A percentile compares a stretch with the other conserved stretches of the same genome.
Evolutionary conservation across 2,888 invertebrate species (phyloP).

Genomic region (Orthosia cruda): DNA sequence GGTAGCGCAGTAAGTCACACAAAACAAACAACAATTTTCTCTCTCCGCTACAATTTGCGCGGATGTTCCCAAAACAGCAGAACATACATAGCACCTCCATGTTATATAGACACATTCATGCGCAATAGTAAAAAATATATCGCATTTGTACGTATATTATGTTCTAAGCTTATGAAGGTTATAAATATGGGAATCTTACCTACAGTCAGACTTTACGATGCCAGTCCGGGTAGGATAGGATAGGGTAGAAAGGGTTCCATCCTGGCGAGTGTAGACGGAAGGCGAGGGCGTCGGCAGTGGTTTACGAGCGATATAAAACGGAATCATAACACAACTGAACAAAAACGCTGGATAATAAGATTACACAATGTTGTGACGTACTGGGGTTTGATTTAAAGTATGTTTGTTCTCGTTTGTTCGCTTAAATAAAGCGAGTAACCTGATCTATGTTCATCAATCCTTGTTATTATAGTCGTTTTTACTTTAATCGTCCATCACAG

Average conservation of each 20-base stretch:
- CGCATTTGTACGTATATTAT: constrained; percentile 36
- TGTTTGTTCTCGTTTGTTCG: background rate
- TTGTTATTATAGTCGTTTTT: too few relatives aligned
- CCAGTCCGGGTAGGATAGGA: constrained; percentile 25
- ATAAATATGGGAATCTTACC: constrained; percentile 61
- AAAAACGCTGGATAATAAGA: constrained; percentile 37
- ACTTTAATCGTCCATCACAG: too few relatives aligned
- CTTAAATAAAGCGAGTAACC: too few relatives aligned
- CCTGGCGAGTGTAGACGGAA: constrained; percentile 17
- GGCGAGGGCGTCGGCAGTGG: constrained; percentile 27
- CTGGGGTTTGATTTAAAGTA: constrained; percentile 10
- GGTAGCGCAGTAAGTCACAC: background rate
- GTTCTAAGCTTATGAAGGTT: constrained; percentile 47
- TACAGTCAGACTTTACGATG: constrained; percentile 61
- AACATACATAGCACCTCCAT: background rate
- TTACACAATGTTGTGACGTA: constrained; percentile 20
- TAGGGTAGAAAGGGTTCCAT: constrained; percentile 52
- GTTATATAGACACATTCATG: constrained; percentile 11
- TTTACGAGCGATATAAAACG: constrained; percentile 56
- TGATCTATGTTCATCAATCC: too few relatives aligned
- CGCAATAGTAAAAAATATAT: constrained; percentile 41
- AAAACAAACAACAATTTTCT: constrained; percentile 1
- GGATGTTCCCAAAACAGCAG: background rate
- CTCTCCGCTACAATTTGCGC: background rate
- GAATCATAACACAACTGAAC: constrained; percentile 57